A percentile compares a stretch with the other conserved stretches of the same genome.
These are phyloP conservation scores for Podarcis raffonei DNA, from an alignment of 2,113 vertebrate genomes.

Conservation along the genomic window DNA sequence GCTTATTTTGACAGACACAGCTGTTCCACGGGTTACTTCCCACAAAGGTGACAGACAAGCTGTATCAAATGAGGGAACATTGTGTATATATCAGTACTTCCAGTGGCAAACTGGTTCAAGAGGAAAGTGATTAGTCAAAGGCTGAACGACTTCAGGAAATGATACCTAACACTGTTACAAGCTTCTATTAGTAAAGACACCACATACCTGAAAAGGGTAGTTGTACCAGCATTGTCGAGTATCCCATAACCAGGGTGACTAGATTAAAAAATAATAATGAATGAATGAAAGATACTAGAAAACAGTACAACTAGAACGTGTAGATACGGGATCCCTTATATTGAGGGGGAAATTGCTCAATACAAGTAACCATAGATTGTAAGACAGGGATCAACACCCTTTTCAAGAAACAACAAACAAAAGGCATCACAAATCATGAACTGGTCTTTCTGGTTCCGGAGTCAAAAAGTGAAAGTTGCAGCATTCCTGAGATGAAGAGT, in stretches of 20 bases:
- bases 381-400: background rate
- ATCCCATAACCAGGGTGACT: conserved; percentile 96
- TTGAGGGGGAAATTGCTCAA: background rate
- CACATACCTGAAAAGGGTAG: conserved; percentile 93
- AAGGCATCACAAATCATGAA: background rate
- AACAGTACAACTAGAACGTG: background rate
- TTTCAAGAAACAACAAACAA: background rate
- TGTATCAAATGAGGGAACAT: background rate
- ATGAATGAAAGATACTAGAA: no score
- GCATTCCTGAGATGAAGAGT: background rate
- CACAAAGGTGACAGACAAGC: background rate
- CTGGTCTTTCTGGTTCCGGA: background rate
- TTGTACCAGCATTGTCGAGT: conserved; percentile 94
- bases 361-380: background rate
- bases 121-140: background rate
- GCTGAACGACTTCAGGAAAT: background rate
- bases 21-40: background rate
- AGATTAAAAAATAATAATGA: background rate
- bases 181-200: background rate
- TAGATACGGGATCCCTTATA: background rate
- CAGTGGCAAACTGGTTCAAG: background rate
- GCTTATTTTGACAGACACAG: background rate
- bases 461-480: rapidly evolving
- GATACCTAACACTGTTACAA: background rate
- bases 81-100: background rate